Conservation (phyloP, 2,113 vertebrate species). For the human region DNA sequence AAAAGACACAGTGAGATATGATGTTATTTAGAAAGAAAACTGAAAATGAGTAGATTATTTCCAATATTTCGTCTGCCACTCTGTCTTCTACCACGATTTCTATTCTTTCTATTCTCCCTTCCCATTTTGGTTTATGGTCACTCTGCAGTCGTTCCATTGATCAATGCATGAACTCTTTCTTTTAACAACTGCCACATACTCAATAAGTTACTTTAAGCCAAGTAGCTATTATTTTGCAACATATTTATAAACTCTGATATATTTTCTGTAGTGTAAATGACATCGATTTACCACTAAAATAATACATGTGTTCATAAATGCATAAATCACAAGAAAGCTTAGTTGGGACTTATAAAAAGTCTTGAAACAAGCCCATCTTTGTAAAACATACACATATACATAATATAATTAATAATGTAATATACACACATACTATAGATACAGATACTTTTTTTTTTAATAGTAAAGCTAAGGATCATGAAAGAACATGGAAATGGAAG, state of each 20-base stretch:
- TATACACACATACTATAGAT: background rate
- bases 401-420: background rate
- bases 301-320: constrained; percentile 37
- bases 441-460: background rate
- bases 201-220: constrained; percentile 59
- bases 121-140: constrained; percentile 73
- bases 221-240: constrained; percentile 61
- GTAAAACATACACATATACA: background rate
- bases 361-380: background rate
- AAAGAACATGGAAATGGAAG: background rate
- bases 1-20: constrained; percentile 58
- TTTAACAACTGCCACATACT: constrained; percentile 47
- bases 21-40: constrained; percentile 69
- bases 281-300: constrained; percentile 62
- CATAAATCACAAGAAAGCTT: constrained; percentile 11
- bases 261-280: constrained; percentile 59
- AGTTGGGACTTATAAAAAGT: background rate
- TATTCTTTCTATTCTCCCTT: constrained; percentile 53
- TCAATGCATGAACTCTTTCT: constrained; percentile 69
- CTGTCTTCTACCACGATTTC: constrained; percentile 49
- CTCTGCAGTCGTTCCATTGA: constrained; percentile 71
- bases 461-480: background rate
- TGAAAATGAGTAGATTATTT: constrained; percentile 63
- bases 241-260: constrained; percentile 68
- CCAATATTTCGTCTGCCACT: constrained; percentile 65